Evolutionary conservation across 2,113 vertebrate species (phyloP).

Genomic region (Cololabis saira): DNA sequence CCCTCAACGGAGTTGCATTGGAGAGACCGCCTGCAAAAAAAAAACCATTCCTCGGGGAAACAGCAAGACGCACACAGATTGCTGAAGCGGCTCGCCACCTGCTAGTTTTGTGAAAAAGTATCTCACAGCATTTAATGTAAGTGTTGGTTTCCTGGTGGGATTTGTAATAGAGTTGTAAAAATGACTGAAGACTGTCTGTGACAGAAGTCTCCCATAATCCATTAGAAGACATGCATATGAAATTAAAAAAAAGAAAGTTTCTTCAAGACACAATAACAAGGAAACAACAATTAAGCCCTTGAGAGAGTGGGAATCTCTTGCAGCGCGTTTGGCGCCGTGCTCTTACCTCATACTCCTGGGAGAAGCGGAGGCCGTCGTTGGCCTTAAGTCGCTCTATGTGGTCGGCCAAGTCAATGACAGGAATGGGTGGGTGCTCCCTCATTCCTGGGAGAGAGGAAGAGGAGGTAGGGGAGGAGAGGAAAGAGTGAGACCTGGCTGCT

Average conservation of each 20-base stretch:
- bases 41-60: constrained; percentile 65
- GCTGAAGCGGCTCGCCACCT: constrained; percentile 67
- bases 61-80: constrained; percentile 60
- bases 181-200: constrained; percentile 48
- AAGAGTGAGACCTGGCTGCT: constrained; percentile 33
- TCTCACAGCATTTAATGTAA: constrained; percentile 60
- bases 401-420: constrained; percentile 87
- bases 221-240: constrained; percentile 59
- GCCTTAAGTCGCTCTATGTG: constrained; percentile 95
- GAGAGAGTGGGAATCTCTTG: constrained; percentile 12
- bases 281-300: constrained; percentile 24
- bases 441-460: constrained; percentile 81
- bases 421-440: constrained; percentile 90
- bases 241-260: constrained; percentile 37
- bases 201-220: constrained; percentile 50
- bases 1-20: constrained; percentile 59
- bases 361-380: constrained; percentile 94
- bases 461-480: background rate
- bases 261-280: constrained; percentile 30
- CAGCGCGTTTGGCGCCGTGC: background rate
- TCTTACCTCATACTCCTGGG: constrained; percentile 96
- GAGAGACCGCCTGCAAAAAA: constrained; percentile 61
- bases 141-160: constrained; percentile 65
- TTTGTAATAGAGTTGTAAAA: constrained; percentile 70
- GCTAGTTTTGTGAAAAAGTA: constrained; percentile 64